Base-by-base conservation (phyloP, 2,888 invertebrate genomes). In the Nomada fabriciana region DNA sequence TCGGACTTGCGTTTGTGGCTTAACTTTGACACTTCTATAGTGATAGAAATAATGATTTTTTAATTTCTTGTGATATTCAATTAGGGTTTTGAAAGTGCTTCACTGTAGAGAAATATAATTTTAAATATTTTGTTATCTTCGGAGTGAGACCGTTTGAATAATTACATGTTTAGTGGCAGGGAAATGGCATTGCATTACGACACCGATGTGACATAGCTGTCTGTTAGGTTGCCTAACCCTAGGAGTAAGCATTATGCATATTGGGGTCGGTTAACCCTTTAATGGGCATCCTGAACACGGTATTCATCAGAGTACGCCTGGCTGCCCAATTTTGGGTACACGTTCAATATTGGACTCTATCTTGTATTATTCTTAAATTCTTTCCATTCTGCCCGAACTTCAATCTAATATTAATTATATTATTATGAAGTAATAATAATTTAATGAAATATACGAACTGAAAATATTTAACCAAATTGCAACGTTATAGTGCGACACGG, bases 261-360 rank as follows among this genome's bases (percentile, higher is more conserved):
- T 88, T 85, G 86, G 87, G 77, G 77, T 77, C 74, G 88, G 82
- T 87, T 87, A 88, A 89, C 89, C 89, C 90, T 84, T 88, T 68
- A 63, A 36, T 76, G 42, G 43, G 75, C 69, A 72, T 65, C 77
- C 15, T 68, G 53, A 63, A 73, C 82, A 67, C 68, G 63, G 25
- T 36, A 74, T 87, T 87, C 91, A 74, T 77, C 82, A 76, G 73
- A 74, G 91, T 79, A 88, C 84, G 88, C 79, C 83, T 85, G 90
- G 91, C 90, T 88, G 91, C 90, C 77, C 77, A 71, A 84, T 81
- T 82, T 78, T 81, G 88, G 91, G 91, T 80, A 89, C 87, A 60
- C 63, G 52, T 69, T 10, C n/a, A 53, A 70, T 64, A 57, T 47
- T 13, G 13, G 10, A 69, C 57, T 74, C 23, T 36, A 47, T 2